phyloP scores from a whole-genome alignment of 1,140 invertebrate species.

The Platorchestia sp. region DNA sequence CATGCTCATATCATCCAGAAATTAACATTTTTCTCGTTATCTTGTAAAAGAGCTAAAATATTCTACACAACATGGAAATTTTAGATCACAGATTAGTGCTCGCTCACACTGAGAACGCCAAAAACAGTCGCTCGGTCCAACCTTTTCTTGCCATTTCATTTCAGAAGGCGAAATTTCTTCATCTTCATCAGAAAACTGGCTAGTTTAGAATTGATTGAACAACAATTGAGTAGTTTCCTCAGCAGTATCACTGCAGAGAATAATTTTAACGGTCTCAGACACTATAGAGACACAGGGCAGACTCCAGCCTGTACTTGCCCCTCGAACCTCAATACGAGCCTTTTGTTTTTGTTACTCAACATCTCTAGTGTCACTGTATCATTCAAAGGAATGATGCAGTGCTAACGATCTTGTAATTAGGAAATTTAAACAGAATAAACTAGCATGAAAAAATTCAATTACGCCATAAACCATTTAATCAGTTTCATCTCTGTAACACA shows the following conservation, averaged over 20 bases:
- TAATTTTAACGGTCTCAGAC: neutral
- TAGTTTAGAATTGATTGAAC: neutral
- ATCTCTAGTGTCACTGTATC: neutral
- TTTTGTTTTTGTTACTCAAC: neutral
- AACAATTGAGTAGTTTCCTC: neutral
- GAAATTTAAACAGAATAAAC: neutral
- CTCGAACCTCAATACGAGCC: neutral
- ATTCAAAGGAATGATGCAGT: neutral
- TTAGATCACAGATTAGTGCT: neutral
- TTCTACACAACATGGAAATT: neutral
- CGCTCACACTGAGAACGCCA: neutral
- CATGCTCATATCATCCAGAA: too few relatives aligned
- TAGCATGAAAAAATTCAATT: neutral
- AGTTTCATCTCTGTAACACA: neutral
- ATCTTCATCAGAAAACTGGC: neutral
- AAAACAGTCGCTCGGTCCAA: neutral
- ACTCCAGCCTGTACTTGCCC: neutral
- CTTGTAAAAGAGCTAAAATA: neutral
- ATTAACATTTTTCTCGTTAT: too few relatives aligned
- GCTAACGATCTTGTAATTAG: neutral
- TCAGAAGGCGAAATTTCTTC: neutral
- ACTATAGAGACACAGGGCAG: neutral
- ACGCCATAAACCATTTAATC: neutral
- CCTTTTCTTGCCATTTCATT: neutral
- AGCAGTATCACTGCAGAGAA: neutral